Conservation (phyloP, 2,113 vertebrate species). For the Xiphias gladius region DNA sequence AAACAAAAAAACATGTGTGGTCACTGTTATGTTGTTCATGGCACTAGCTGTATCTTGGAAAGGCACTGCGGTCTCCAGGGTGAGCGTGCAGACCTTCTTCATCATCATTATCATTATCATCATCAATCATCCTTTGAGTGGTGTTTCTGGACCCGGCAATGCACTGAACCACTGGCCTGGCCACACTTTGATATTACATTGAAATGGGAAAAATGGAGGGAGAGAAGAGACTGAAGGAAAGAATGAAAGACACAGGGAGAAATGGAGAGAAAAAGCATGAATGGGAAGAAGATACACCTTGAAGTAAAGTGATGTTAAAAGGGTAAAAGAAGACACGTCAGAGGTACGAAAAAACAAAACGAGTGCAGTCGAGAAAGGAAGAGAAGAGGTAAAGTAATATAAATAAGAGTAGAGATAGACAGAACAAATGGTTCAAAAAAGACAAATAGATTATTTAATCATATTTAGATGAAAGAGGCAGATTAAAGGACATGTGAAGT, state of each 20-base stretch:
- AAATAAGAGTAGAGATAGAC: background rate
- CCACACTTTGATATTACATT: slow-evolving; percentile 45
- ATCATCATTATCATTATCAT: slow-evolving; percentile 77
- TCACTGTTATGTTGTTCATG: slow-evolving; percentile 69
- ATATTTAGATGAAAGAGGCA: slow-evolving; percentile 65
- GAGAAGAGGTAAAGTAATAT: background rate
- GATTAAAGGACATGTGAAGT: slow-evolving; percentile 59
- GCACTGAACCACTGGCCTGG: slow-evolving; percentile 49
- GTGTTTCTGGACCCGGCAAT: slow-evolving; percentile 39
- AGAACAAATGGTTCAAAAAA: slow-evolving; percentile 28
- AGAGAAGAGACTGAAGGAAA: slow-evolving; percentile 7
- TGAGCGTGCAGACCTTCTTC: slow-evolving; percentile 66
- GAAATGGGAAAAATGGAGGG: slow-evolving; percentile 31
- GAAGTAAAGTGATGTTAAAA: background rate
- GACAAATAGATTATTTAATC: slow-evolving; percentile 58
- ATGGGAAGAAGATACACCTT: background rate
- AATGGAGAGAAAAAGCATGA: background rate
- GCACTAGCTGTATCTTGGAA: slow-evolving; percentile 66
- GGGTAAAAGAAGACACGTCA: background rate
- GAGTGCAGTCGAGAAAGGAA: background rate
- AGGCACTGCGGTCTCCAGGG: slow-evolving; percentile 63
- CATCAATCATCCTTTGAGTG: slow-evolving; percentile 73
- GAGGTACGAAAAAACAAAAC: background rate
- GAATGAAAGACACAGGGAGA: slow-evolving; percentile 4
- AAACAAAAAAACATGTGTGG: slow-evolving; percentile 36